phyloP scores from a whole-genome alignment of 2,797 vertebrate species.

The Cyclopterus lumpus region DNA sequence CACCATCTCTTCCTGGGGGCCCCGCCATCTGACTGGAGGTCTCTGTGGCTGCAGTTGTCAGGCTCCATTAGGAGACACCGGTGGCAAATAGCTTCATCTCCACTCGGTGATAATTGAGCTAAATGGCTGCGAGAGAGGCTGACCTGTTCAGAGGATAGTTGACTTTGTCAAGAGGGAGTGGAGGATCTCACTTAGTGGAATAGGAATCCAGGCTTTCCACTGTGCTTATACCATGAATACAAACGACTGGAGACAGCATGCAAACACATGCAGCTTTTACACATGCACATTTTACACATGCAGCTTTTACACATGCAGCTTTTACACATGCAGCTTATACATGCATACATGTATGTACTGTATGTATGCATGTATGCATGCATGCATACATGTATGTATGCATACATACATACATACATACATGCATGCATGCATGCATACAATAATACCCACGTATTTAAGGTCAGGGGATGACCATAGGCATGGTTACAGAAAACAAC shows the following conservation, averaged over 20 bases:
- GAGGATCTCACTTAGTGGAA: constrained; percentile 57
- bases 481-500: no score
- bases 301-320: no score
- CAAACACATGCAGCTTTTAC: constrained; percentile 9
- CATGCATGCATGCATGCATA: no score
- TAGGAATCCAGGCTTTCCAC: constrained; percentile 2
- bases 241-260: not conserved
- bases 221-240: not conserved
- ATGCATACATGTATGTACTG: no score
- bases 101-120: constrained; percentile 56
- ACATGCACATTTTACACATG: not conserved
- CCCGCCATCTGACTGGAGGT: constrained; percentile 25
- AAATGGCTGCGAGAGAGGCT: constrained; percentile 46
- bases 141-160: constrained; percentile 57
- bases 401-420: no score
- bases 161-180: constrained; percentile 58
- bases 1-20: constrained; percentile 52
- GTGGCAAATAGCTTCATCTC: constrained; percentile 27
- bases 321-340: not conserved
- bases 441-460: no score
- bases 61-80: constrained; percentile 48
- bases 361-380: no score
- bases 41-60: constrained; percentile 38
- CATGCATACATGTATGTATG: no score
- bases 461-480: no score